A percentile compares a stretch with the other conserved stretches of the same genome.
These are phyloP conservation scores for Parauchenoglanis punctatus DNA, from an alignment of 2,797 vertebrate genomes.

Conservation along the genomic window DNA sequence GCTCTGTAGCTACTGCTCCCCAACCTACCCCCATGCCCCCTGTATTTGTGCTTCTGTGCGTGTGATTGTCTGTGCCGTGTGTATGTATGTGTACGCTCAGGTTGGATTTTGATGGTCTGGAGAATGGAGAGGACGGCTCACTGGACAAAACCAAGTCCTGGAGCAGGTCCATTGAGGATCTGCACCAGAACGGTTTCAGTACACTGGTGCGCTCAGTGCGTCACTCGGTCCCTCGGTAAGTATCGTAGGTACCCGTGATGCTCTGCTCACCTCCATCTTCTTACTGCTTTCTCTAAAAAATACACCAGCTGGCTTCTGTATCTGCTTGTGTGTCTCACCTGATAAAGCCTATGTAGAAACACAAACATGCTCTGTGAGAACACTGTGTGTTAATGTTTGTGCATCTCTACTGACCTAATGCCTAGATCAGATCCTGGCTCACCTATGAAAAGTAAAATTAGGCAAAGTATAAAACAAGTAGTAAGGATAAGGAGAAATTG, in stretches of 20 bases:
- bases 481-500: neutral
- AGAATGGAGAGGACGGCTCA: slow-evolving; percentile 88
- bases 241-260: slow-evolving; percentile 75
- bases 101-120: slow-evolving; percentile 97
- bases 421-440: neutral
- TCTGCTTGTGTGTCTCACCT: slow-evolving; percentile 50
- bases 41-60: slow-evolving; percentile 53
- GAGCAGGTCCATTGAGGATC: slow-evolving; percentile 99
- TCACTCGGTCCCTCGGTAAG: slow-evolving; percentile 94
- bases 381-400: neutral
- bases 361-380: neutral
- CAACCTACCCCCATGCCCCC: slow-evolving; percentile 61
- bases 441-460: neutral
- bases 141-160: slow-evolving; percentile 92
- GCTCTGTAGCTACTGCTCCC: slow-evolving; percentile 63
- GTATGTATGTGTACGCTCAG: slow-evolving; percentile 72
- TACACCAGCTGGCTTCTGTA: slow-evolving; percentile 3
- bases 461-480: neutral
- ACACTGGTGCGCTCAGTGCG: slow-evolving; percentile 93
- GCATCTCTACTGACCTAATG: neutral
- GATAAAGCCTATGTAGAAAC: slow-evolving; percentile 30
- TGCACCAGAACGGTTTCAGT: slow-evolving; percentile 89
- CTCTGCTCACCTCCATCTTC: slow-evolving; percentile 62
- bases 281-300: slow-evolving; percentile 4
- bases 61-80: slow-evolving; percentile 59